These are phyloP conservation scores for Takifugu bimaculatus DNA, from an alignment of 2,113 vertebrate genomes.

Conservation along the genomic window DNA sequence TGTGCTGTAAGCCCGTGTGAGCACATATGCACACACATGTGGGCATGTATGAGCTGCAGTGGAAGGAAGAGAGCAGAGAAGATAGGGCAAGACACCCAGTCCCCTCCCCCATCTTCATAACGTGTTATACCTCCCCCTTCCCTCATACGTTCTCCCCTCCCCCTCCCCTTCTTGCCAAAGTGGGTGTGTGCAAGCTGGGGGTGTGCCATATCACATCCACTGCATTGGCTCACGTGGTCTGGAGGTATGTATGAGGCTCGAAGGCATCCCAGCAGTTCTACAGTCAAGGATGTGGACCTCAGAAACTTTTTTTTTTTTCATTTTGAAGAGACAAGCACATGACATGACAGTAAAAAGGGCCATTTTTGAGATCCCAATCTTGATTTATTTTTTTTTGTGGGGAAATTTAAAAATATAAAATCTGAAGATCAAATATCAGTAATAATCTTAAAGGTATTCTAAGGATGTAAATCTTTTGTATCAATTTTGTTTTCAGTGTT, in stretches of 20 bases:
- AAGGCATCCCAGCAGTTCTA: conserved; percentile 7
- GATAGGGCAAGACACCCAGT: conserved; percentile 1
- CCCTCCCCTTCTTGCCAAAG: conserved; percentile 9
- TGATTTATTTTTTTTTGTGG: neutral
- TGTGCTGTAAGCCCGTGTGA: conserved; percentile 33
- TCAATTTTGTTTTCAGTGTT: neutral
- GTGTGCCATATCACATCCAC: conserved; percentile 68
- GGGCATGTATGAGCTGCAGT: conserved; percentile 41
- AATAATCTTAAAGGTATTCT: neutral
- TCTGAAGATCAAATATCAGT: neutral
- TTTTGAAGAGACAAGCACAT: no score
- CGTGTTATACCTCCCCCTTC: conserved; percentile 17
- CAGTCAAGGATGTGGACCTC: neutral
- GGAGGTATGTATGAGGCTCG: neutral
- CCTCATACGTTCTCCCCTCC: neutral
- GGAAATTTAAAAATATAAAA: conserved; percentile 5
- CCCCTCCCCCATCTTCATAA: conserved; percentile 42
- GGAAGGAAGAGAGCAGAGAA: neutral
- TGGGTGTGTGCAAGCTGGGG: conserved; percentile 56
- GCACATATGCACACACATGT: conserved; percentile 25
- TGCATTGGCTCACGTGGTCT: conserved; percentile 54
- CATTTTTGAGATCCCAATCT: no score
- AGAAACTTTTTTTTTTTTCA: neutral
- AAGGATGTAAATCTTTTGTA: neutral
- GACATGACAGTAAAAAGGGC: no score